Evolutionary conservation across 2,113 vertebrate genomes (phyloP), one percentile per base, ranked within the genome.

Genomic region (Pagrus major): DNA sequence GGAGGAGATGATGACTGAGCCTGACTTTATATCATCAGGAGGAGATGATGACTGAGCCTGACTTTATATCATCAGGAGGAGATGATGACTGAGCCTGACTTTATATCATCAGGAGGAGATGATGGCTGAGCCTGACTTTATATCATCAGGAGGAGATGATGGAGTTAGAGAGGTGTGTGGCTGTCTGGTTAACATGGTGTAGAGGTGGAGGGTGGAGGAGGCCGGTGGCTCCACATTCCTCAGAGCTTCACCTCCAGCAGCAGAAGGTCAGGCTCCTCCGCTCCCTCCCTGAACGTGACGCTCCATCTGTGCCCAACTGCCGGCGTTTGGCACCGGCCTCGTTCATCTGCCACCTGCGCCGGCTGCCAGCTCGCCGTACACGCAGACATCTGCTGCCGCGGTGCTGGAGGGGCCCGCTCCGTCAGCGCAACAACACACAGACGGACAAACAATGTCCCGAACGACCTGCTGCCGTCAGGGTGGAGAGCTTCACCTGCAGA

Each of bases 271-370:
- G 60, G 16, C 39, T 31, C 15, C n/a, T 1, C 23, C 2, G 23
- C 44, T 20, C 59, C 42, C 66, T 70, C 74, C 73, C 80, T 7
- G 14, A 72, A 61, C 14, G 68, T 79, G 64, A 41, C 1, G 20
- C 70, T 79, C 71, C 80, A 81, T 74, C 73, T 86, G 78, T 18
- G 33, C 16, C 73, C 27, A 10, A 21, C 74, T 69, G 55, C 25
- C 9, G 64, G 64, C 41, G 60, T 47, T 85, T 80, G 71, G 83
- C 83, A 60, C 15, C 7, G 0, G 14, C 10, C 8, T 1, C 7
- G 10, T 9, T 23, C 83, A 81, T 71, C 78, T 70, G 74, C 51
- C 61, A 27, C 61, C 70, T 60, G 60, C 25, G 21, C 4, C 15
- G 76, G 12, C 75, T 82, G 79, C 70, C 76, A 80, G 71, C 52